Evolutionary conservation across 2,888 invertebrate genomes (phyloP).

Genomic region (Agonum fuliginosum): DNA sequence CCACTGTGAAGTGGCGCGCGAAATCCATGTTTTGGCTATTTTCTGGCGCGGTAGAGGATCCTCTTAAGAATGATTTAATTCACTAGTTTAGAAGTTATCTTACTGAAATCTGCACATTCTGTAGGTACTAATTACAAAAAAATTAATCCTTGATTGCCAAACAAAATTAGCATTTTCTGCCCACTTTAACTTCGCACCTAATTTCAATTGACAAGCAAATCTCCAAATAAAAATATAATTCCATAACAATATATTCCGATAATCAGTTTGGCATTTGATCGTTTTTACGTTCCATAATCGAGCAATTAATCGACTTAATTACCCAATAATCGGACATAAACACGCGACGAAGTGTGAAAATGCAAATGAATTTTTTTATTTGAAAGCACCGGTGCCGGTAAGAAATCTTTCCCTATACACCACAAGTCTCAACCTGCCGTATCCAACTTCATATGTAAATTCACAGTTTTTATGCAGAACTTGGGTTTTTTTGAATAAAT

Average conservation of each 20-base stretch:
- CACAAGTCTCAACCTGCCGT: not conserved
- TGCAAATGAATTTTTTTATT: constrained; percentile 36
- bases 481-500: not conserved
- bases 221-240: not conserved
- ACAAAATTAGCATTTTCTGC: no score
- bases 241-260: constrained; percentile 7
- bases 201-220: constrained; percentile 12
- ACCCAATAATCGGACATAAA: constrained; percentile 35
- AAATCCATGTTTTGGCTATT: no score
- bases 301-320: constrained; percentile 34
- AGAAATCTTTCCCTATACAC: not conserved
- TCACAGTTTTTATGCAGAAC: not conserved
- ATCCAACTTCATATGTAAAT: constrained; percentile 7
- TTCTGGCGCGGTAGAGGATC: no score
- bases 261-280: not conserved
- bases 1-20: no score
- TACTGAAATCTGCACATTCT: no score
- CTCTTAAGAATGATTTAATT: no score
- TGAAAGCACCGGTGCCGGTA: not conserved
- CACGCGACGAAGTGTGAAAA: constrained; percentile 31
- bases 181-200: no score
- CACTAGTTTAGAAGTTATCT: no score
- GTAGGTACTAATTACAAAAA: no score
- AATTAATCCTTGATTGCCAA: no score
- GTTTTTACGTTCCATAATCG: constrained; percentile 16